Conservation (phyloP, 1,140 invertebrate species). For the Hylaeus anthracinus region DNA sequence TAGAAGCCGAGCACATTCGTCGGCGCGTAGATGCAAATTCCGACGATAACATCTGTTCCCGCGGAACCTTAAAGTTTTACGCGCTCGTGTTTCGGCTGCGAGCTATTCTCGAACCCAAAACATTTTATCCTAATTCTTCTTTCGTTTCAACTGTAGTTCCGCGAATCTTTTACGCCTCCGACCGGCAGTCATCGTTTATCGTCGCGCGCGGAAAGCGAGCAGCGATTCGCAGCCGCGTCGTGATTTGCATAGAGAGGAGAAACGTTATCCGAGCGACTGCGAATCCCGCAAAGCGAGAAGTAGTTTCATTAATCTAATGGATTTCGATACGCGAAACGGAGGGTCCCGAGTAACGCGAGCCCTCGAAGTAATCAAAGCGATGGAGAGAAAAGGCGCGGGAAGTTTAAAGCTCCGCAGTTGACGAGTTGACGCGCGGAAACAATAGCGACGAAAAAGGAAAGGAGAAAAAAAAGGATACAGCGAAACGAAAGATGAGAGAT, state of each 20-base stretch:
- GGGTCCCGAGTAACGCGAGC: slow-evolving; percentile 15
- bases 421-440: background rate
- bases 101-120: background rate
- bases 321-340: slow-evolving; percentile 41
- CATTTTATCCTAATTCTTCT: background rate
- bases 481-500: no score
- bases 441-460: background rate
- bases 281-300: background rate
- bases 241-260: slow-evolving; percentile 6
- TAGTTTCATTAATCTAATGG: slow-evolving; percentile 60
- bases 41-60: background rate
- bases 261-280: background rate
- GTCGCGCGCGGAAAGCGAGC: background rate
- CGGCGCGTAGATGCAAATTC: background rate
- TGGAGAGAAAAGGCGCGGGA: slow-evolving; percentile 23
- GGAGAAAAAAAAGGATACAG: background rate
- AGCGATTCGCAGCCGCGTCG: background rate
- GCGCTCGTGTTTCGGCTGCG: background rate
- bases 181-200: background rate
- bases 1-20: no score
- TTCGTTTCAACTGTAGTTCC: background rate
- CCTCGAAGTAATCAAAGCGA: slow-evolving; percentile 40
- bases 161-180: background rate
- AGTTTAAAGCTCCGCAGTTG: slow-evolving; percentile 17
- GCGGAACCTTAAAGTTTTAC: background rate